phyloP scores from a whole-genome alignment of 2,888 invertebrate genomes.

The Eupeodes latifasciatus region DNA sequence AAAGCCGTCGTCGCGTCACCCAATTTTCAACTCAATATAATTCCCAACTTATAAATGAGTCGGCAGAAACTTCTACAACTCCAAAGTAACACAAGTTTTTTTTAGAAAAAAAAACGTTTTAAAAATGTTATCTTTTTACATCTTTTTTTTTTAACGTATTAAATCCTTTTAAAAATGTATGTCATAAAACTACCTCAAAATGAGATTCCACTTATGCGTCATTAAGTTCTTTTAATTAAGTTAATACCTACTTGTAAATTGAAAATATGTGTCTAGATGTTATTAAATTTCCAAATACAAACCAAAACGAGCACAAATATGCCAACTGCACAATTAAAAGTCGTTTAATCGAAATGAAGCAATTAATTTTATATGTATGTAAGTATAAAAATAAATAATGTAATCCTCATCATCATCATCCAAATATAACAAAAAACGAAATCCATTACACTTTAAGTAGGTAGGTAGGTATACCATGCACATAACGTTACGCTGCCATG shows the following conservation, averaged over 20 bases:
- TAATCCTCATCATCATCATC: not conserved
- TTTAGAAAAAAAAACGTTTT: no score
- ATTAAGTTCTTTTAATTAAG: constrained; percentile 33
- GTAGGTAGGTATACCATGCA: no score
- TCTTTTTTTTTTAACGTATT: no score
- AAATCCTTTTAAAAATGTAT: constrained; percentile 1
- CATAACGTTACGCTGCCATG: no score
- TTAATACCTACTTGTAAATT: constrained; percentile 27
- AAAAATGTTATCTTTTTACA: no score
- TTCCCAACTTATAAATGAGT: no score
- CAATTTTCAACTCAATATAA: no score
- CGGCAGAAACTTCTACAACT: no score
- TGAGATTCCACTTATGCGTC: constrained; percentile 19
- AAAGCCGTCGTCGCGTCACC: no score
- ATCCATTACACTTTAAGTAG: constrained; percentile 50
- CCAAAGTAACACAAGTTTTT: no score
- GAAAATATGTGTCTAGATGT: not conserved
- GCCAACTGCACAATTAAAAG: constrained; percentile 50
- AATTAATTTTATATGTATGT: constrained; percentile 54
- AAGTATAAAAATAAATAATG: constrained; percentile 38
- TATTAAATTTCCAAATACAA: not conserved
- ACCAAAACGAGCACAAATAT: constrained; percentile 4
- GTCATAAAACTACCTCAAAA: constrained; percentile 10
- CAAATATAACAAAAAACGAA: constrained; percentile 15
- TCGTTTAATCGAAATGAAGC: constrained; percentile 67